Base-by-base conservation (phyloP, 2,888 invertebrate genomes). In the Andrena minutula region DNA sequence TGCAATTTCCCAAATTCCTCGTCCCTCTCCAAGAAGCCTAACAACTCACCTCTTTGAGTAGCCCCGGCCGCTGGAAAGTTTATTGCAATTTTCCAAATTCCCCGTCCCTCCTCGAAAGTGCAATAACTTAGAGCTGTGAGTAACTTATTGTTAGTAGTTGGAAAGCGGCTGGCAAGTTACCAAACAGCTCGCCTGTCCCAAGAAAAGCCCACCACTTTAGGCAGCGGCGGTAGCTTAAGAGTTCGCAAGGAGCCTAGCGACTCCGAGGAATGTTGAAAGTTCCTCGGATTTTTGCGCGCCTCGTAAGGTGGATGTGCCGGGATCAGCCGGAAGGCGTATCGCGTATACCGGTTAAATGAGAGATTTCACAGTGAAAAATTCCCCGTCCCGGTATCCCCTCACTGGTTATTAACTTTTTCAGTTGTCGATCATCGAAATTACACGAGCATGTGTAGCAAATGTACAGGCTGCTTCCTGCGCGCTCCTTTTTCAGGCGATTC, bases 361-460 rank as follows among this genome's bases (percentile, higher is more conserved):
- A 78, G 77, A 78, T 78, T 77, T 61, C 75, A 47, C 61, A n/a
- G 51, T 30, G 77, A 75, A 78, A 75, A 75, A 78, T 66, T 75
- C 6, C 77, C 32, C n/a, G 58, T 16, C 35, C 53, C 41, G 32
- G 12, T 23, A 35, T 65, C 73, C 69, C 78, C 60, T 65, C 78
- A 60, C 60, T 64, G 70, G 58, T 79, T 65, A 70, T 79, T 79
- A 79, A 76, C 47, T 77, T 77, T 79, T 79, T 65, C 51, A 65
- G 41, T 51, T 26, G 65, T 53, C 78, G 78, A 79, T 65, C 60
- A 66, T 70, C 78, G 51, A 78, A 78, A 79, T 79, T 79, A 79
- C 58, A 51, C 64, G 58, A 63, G 76, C 26, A 23, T 63, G 63
- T 64, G 23, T 0, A 47, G 69, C 35, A 49, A 58, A 77, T 64